phyloP scores from a whole-genome alignment of 2,113 vertebrate genomes.

The Phaethon lepturus region DNA sequence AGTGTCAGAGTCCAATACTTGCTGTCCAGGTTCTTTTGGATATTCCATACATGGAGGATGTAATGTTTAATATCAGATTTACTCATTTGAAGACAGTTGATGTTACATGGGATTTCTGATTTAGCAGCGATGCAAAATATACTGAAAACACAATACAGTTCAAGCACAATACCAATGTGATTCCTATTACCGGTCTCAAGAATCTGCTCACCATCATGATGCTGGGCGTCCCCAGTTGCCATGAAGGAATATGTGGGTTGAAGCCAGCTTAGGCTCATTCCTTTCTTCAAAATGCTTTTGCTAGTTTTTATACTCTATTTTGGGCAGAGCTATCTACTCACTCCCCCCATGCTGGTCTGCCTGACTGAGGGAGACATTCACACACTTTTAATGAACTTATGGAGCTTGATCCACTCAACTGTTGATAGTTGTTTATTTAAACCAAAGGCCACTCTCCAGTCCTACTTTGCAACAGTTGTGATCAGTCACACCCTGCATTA shows the following conservation, averaged over 20 bases:
- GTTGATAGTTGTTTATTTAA: neutral
- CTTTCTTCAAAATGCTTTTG: neutral
- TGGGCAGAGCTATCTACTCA: neutral
- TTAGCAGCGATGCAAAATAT: neutral
- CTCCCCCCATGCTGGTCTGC: neutral
- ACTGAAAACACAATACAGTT: neutral
- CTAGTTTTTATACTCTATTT: neutral
- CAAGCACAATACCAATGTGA: neutral
- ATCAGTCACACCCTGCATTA: neutral
- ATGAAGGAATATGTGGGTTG: neutral
- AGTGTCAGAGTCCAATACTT: neutral
- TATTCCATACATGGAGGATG: neutral
- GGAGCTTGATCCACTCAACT: neutral
- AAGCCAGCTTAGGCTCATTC: neutral
- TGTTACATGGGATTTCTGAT: neutral
- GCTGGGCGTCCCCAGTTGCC: rapidly evolving
- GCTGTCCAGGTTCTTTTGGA: neutral
- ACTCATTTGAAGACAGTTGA: neutral
- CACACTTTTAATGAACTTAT: neutral
- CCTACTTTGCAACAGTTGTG: neutral
- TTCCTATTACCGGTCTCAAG: neutral
- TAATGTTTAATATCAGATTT: neutral
- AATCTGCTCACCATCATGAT: rapidly evolving
- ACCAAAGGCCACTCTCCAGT: neutral
- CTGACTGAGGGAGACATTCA: neutral